phyloP scores from a whole-genome alignment of 2,888 invertebrate species.

The Phasia obesa region DNA sequence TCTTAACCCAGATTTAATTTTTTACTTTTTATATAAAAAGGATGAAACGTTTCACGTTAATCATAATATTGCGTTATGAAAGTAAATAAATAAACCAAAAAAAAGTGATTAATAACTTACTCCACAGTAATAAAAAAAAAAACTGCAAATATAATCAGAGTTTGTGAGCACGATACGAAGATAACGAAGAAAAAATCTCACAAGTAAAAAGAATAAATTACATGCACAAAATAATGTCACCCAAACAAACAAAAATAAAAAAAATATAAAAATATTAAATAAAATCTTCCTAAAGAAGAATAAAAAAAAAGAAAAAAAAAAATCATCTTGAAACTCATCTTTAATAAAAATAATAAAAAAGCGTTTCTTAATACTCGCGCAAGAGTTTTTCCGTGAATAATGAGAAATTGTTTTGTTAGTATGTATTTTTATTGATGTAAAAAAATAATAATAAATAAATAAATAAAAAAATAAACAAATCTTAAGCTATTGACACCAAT shows the following conservation, averaged over 20 bases:
- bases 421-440: conserved; percentile 28
- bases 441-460: too few species aligned
- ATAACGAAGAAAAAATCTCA: conserved; percentile 9
- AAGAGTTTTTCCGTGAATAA: neutral
- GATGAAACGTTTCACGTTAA: conserved; percentile 23
- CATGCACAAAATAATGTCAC: conserved; percentile 40
- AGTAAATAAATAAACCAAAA: conserved; percentile 1
- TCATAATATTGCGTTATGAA: conserved; percentile 25
- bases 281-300: neutral
- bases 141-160: conserved; percentile 6
- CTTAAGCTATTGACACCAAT: conserved; percentile 41
- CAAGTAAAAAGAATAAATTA: neutral
- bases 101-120: conserved; percentile 16
- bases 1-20: conserved; percentile 53
- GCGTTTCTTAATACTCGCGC: neutral
- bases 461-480: too few species aligned
- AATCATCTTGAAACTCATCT: conserved; percentile 22
- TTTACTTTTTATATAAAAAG: neutral
- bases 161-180: neutral
- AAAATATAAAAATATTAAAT: too few species aligned
- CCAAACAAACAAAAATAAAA: neutral
- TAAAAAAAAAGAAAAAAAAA: neutral
- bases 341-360: neutral
- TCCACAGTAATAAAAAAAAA: neutral
- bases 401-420: neutral